Evolutionary conservation across 2,113 vertebrate species (phyloP).

Genomic region (Benitochromis conjunctus): DNA sequence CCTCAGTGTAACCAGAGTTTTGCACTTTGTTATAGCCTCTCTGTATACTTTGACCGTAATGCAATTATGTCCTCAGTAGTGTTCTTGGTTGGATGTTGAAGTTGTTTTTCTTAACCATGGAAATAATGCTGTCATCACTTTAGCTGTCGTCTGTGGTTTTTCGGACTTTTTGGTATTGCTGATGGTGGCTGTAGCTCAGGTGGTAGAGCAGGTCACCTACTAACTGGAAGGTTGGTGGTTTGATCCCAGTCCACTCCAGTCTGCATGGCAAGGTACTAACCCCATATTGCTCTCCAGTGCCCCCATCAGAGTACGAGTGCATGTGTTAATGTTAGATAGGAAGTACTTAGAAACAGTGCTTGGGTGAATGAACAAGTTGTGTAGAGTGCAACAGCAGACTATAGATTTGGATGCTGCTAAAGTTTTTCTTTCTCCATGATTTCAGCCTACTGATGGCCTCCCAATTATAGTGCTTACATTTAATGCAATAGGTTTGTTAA

Average conservation of each 20-base stretch:
- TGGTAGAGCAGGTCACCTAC: too few relatives aligned
- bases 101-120: not conserved
- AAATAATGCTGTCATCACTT: not conserved
- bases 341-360: too few relatives aligned
- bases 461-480: not conserved
- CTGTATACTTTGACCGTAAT: not conserved
- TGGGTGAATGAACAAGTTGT: too few relatives aligned
- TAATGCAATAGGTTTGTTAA: not conserved
- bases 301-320: too few relatives aligned
- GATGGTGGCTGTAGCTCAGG: too few relatives aligned
- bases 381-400: too few relatives aligned
- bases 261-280: too few relatives aligned
- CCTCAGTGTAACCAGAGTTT: not conserved
- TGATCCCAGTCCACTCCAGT: too few relatives aligned
- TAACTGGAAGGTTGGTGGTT: too few relatives aligned
- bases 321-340: too few relatives aligned
- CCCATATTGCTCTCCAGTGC: too few relatives aligned
- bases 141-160: not conserved
- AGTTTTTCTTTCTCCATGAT: not conserved
- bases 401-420: not conserved
- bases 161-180: not conserved
- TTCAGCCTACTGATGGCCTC: not conserved
- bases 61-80: not conserved
- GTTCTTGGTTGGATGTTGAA: not conserved
- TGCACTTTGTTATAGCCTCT: not conserved